Conservation (phyloP, 2,888 invertebrate genomes). For the Phengaris arion region DNA sequence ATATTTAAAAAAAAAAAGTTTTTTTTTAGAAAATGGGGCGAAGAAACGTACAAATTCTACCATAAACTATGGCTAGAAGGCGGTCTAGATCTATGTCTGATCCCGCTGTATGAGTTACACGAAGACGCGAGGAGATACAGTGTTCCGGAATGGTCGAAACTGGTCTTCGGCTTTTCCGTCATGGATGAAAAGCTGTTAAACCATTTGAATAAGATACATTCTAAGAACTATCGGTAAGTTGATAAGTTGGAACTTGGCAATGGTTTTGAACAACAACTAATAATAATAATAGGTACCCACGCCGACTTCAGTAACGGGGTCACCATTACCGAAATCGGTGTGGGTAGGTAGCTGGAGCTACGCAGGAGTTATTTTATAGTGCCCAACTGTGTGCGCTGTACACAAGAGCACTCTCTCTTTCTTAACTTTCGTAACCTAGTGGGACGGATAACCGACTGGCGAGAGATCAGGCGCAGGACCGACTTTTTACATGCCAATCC, state of each 20-base stretch:
- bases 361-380: no score
- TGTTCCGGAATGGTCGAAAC: constrained; percentile 49
- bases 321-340: no score
- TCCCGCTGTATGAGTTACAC: constrained; percentile 55
- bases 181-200: constrained; percentile 50
- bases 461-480: no score
- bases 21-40: constrained; percentile 82
- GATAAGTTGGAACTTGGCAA: neutral
- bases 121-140: constrained; percentile 38
- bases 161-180: constrained; percentile 55
- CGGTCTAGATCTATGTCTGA: constrained; percentile 52
- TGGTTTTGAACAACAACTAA: neutral
- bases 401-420: no score
- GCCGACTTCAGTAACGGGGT: no score
- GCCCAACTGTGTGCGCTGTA: no score
- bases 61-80: constrained; percentile 81
- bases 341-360: no score
- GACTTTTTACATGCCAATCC: no score
- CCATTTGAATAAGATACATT: constrained; percentile 48
- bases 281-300: neutral
- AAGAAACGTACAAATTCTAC: constrained; percentile 79
- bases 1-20: no score
- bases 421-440: no score
- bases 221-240: constrained; percentile 55
- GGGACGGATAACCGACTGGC: no score